phyloP scores from a whole-genome alignment of 2,888 invertebrate genomes.

The Perithous albicinctus region DNA sequence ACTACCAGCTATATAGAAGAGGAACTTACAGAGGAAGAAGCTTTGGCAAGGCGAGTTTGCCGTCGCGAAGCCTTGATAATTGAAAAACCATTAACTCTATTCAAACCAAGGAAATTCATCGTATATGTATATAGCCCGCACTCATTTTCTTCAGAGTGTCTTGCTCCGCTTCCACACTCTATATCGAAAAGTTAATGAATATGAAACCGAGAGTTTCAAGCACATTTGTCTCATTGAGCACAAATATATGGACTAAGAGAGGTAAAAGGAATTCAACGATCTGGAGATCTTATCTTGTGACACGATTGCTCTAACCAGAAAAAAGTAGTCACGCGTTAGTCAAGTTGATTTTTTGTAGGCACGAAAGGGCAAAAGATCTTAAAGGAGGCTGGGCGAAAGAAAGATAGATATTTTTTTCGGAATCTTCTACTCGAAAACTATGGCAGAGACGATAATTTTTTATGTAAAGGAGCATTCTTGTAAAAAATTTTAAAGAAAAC shows the following conservation, averaged over 20 bases:
- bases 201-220: conserved; percentile 40
- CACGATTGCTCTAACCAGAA: not conserved
- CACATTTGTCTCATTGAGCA: conserved; percentile 36
- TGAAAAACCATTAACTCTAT: conserved; percentile 71
- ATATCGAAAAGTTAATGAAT: conserved; percentile 60
- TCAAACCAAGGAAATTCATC: conserved; percentile 62
- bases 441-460: too few relatives aligned
- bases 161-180: conserved; percentile 3
- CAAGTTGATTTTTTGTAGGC: too few relatives aligned
- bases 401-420: too few relatives aligned
- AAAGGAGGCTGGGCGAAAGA: too few relatives aligned
- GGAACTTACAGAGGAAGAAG: conserved; percentile 45
- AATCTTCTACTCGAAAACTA: too few relatives aligned
- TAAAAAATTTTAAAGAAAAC: too few relatives aligned
- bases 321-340: too few relatives aligned
- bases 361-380: too few relatives aligned
- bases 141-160: conserved; percentile 38
- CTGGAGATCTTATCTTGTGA: conserved; percentile 20
- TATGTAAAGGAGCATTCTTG: too few relatives aligned
- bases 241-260: conserved; percentile 18
- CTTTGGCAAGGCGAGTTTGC: conserved; percentile 65
- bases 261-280: conserved; percentile 31
- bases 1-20: conserved; percentile 7
- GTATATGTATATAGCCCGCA: conserved; percentile 21
- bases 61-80: conserved; percentile 67